A percentile compares a stretch with the other conserved stretches of the same genome.
Evolutionary conservation across 2,888 invertebrate genomes (phyloP).

Genomic region (Bombylius major): DNA sequence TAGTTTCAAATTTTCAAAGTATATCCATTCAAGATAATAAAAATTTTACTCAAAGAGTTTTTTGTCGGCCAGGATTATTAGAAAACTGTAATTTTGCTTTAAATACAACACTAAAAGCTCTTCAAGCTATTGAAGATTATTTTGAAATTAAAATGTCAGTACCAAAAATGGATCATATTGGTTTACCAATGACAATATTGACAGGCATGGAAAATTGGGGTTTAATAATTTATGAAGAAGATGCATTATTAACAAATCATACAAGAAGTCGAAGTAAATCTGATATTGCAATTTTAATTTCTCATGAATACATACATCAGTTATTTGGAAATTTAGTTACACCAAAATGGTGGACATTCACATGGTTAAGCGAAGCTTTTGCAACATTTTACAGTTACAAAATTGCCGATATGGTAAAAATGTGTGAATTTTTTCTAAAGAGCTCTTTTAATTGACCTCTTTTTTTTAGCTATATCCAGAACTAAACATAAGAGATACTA

Average conservation of each 20-base stretch:
- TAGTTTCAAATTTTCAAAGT: constrained; percentile 46
- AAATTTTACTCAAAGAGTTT: constrained; percentile 24
- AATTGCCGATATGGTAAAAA: constrained; percentile 24
- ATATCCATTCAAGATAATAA: constrained; percentile 6
- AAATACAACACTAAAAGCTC: constrained; percentile 54
- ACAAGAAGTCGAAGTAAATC: no score
- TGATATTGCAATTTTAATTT: constrained; percentile 28
- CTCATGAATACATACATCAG: constrained; percentile 54
- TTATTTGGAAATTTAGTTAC: constrained; percentile 71
- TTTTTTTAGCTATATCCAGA: constrained; percentile 35
- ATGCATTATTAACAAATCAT: constrained; percentile 17
- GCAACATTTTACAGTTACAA: constrained; percentile 36
- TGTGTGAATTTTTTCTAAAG: not conserved
- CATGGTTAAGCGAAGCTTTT: constrained; percentile 65
- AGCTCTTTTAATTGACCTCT: not conserved
- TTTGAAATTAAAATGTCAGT: constrained; percentile 62
- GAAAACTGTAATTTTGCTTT: constrained; percentile 52
- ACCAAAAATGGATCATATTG: constrained; percentile 77
- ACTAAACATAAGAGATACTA: constrained; percentile 54
- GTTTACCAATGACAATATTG: constrained; percentile 69
- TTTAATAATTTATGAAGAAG: constrained; percentile 48
- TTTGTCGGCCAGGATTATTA: constrained; percentile 26
- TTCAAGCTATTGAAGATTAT: constrained; percentile 54
- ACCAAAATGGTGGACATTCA: constrained; percentile 54
- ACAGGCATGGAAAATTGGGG: constrained; percentile 96